Evolutionary conservation across 2,113 vertebrate genomes (phyloP), one percentile per base, ranked within the genome.

Genomic region (Aphyosemion australe): DNA sequence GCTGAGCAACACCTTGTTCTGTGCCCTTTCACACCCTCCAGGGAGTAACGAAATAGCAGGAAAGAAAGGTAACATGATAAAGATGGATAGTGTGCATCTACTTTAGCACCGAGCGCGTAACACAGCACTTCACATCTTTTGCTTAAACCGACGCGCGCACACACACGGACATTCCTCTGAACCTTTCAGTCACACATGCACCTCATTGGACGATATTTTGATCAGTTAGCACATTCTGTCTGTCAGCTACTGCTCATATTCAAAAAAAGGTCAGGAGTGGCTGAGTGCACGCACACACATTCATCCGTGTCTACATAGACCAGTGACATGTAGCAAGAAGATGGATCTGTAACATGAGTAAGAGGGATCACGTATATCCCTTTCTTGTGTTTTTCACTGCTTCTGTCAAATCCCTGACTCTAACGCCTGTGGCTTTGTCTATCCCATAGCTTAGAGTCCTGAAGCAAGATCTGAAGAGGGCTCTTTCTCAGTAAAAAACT

Each of bases 31-130:
- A 74, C 43, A n/a, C 49, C 78, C 75, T 78, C 77, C 1, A 8
- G 12, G 56, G 71, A 76, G 52, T 70, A 83, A 89, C 86, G 89
- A 87, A 82, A 63, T 57, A 71, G 26, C 15, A 78, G 72, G 58
- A 83, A 70, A 78, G 77, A 58, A 58, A 51, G 43, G 89, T 72
- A 89, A 88, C 74, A 37, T 58, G 76, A 89, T 80, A 80, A n/a
- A 62, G 57, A 80, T 61, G 83, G 69, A 85, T 65, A 59, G 50
- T 61, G 61, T 50, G 58, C 6, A 15, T 67, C 74, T 62, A 64
- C 13, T 72, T 58, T 65, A 73, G 34, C 70, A 52, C 61, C 72
- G 53, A 50, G 26, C 39, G 45, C 42, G 63, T 46, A 79, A 84
- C 67, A 42, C 20, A 65, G 54, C 53, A 67, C 63, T 53, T 13